A percentile compares a stretch with the other conserved stretches of the same genome.
phyloP scores from a whole-genome alignment of 2,113 vertebrate genomes.

The Progne subis region DNA sequence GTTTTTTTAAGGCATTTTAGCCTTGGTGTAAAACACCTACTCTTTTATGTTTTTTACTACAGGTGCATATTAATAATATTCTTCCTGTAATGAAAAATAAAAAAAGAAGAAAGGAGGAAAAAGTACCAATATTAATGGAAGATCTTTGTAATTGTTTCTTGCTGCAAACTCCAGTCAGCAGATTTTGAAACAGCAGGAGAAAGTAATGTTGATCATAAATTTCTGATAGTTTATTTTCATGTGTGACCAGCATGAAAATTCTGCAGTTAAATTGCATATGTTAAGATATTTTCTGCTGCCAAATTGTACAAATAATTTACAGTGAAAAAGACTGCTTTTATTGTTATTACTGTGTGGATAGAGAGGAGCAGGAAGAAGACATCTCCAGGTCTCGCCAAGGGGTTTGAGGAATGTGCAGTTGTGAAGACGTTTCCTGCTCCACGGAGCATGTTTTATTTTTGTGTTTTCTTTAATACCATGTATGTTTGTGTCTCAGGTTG shows the following conservation, averaged over 20 bases:
- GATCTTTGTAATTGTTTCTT: background rate
- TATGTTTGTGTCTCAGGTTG: background rate
- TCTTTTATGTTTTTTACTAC: background rate
- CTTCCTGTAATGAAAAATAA: background rate
- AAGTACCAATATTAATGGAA: background rate
- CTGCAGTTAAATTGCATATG: background rate
- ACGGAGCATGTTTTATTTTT: background rate
- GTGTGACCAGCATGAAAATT: background rate
- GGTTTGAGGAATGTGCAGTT: background rate
- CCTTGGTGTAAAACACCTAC: background rate
- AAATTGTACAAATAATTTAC: background rate
- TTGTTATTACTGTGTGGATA: background rate
- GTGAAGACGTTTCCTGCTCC: background rate
- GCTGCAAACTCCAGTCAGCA: background rate
- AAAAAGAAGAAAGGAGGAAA: background rate
- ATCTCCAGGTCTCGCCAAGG: background rate
- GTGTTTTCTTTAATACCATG: background rate
- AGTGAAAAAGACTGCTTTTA: background rate
- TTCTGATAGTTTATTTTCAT: background rate
- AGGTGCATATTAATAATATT: background rate
- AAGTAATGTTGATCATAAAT: background rate
- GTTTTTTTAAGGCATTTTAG: background rate
- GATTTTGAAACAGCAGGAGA: background rate
- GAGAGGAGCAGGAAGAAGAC: background rate
- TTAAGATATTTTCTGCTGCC: background rate